Evolutionary conservation across 2,888 invertebrate genomes (phyloP), one percentile per base, ranked within the genome.

Genomic region (Isotomurus palustris): DNA sequence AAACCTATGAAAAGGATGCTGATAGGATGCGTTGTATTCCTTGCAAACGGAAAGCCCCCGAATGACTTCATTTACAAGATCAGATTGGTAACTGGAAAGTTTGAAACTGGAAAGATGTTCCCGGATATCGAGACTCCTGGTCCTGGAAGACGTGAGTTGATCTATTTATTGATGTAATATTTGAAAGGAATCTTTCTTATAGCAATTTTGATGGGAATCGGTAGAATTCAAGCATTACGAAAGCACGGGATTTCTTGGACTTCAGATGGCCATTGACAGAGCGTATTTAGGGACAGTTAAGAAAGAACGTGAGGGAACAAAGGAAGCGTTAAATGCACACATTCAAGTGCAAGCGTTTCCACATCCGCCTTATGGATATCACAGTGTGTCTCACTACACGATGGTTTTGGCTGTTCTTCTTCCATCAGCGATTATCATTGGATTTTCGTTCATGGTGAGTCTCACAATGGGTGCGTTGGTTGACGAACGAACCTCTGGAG

Each of bases 141-240:
- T 2, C 61, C 61, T 2, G 61, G 61, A 24, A 57, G 55, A 51
- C 61, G 57, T 60, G 52, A 22, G 19, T 6, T n/a, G n/a, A n/a
- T n/a, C n/a, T n/a, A n/a, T n/a, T n/a, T n/a, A n/a, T n/a, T n/a
- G n/a, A n/a, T n/a, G n/a, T n/a, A n/a, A n/a, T n/a, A n/a, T n/a
- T n/a, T n/a, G n/a, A n/a, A n/a, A n/a, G n/a, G n/a, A n/a, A n/a
- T n/a, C n/a, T n/a, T n/a, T n/a, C n/a, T n/a, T n/a, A n/a, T n/a
- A n/a, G n/a, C n/a, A n/a, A n/a, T n/a, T n/a, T n/a, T n/a, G n/a
- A n/a, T n/a, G 22, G 24, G 5, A 35, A 41, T 25, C 17, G 8
- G 6, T n/a, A 44, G 27, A 43, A 29, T 53, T 44, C 5, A 12
- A 51, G 14, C 3, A 29, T 3, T 61, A 61, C 38, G 61, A 61